Evolutionary conservation across 2,797 vertebrate species (phyloP), one percentile per base, ranked within the genome.

Genomic region (Cichlasoma orientale): DNA sequence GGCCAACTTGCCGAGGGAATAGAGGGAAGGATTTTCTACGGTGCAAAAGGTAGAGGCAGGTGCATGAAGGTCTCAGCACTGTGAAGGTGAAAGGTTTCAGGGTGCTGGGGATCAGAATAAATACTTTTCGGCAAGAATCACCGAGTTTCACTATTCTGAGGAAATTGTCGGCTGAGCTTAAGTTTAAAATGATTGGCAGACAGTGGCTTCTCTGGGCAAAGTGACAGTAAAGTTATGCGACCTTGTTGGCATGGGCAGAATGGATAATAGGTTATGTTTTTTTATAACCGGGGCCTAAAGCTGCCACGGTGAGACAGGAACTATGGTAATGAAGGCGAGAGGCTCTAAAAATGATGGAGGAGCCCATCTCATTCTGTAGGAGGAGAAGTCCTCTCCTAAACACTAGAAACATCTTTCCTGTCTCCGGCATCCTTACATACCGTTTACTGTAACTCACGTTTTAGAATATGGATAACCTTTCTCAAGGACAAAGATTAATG

Each of bases 1-100:
- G 83, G 75, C 86, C 86, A 88, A 80, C 87, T 89, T 89, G 87
- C 82, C 73, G 66, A 84, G 90, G 89, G 86, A 93, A 83, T 68
- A 84, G 82, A 83, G 78, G 84, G 83, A 44, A 82, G 77, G 80
- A 72, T 77, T 86, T 88, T 90, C 74, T 50, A 55, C 63, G 68
- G 66, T 38, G 59, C 74, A 66, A 55, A 66, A 82, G 75, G 74
- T 38, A 50, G 72, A 82, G 74, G 56, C 25, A 3, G 72, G 59
- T 19, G 3, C 68, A 18, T 36, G 74, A 75, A 52, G 82, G 84
- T 74, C 77, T 83, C 71, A 38, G 55, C 68, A 19, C 68, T 63
- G 76, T 86, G 82, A 83, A 82, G 82, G 89, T 82, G 85, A 87
- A 82, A 78, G 74, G 75, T 74, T 80, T 75, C 5, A 29, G 63